Base-by-base conservation (phyloP, 2,888 invertebrate genomes). In the Hemaris fuciformis region DNA sequence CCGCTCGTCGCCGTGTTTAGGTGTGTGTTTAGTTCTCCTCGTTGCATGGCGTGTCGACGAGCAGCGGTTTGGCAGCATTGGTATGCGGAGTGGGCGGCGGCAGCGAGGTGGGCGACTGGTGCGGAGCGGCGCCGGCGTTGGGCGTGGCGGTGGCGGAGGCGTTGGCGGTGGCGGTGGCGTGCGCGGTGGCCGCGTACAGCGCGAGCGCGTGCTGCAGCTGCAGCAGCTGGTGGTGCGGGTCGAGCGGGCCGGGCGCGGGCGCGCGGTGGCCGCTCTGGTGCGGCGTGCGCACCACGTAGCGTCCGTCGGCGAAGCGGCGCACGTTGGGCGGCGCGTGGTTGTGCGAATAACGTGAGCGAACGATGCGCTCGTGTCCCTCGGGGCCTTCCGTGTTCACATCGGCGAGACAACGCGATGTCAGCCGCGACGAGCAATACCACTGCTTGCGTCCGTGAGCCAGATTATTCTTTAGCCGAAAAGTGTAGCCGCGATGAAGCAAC, bases 261-360 rank as follows among this genome's bases (percentile, higher is more conserved):
- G 91, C 89, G 62, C 92, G 91, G 71, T 92, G 91, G 1, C 91
- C 91, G 74, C 89, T 89, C 80, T 92, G 91, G 73, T 92, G 91
- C 70, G 91, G 91, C 62, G 91, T 92, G 74, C 91, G 91, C 64
- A 92, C 91, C 68, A 92, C 91, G 69, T 91, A 91, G 46, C 91
- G 87, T 0, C 92, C 92, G 73, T 92, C 92, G 15, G 92, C 91
- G 72, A 91, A 91, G 60, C 91, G 91, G 56, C 91, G 88, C 68
- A 91, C 91, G 74, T 91, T 91, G 22, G 92, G 92, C 66, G 91
- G 91, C 62, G 91, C 91, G 75, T 93, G 92, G 72, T 91, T 93
- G 75, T 93, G 92, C 59, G 91, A 84, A 71, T 90, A 91, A 27
- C 92, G 90, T 6, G 89, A 91, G 62, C 91, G 91, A 63, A 91